Evolutionary conservation across 2,888 invertebrate species (phyloP), one percentile per base, ranked within the genome.

Genomic region (Prosopocoilus inquinatus): DNA sequence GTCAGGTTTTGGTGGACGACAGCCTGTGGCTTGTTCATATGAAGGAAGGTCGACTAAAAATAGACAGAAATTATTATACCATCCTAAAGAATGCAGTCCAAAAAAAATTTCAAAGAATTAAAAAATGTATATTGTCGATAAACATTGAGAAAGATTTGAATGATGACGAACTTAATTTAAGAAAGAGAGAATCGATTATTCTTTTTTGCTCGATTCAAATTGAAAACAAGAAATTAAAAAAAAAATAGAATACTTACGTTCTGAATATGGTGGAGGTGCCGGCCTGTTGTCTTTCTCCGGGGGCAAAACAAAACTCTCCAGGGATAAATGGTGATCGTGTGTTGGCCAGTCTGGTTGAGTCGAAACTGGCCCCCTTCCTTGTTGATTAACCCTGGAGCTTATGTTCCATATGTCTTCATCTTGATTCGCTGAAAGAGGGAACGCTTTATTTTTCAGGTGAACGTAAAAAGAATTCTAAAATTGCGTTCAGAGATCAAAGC

Each of bases 361-460:
- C 9, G 38, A n/a, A 9, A 45, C 20, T 53, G 56, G 47, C 50
- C 57, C 49, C 53, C 38, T 53, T 9, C 61, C 58, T 46, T 63
- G 59, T 38, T 62, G 61, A 50, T 62, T 65, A 33, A 69, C 66
- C 48, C 65, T 53, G 41, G 67, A 57, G 53, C 69, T 69, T 35
- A 69, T 69, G 49, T 65, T 67, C 57, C 52, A 69, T 41, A 69
- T 59, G 49, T 67, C 67, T 9, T 69, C 60, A 39, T 41, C 62
- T 46, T 66, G 67, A 47, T 67, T 66, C 54, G 67, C 67, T 33
- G 69, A 67, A 52, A 52, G 15, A 46, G 46, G 9, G 4, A 4
- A 20, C 20, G 20, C 4, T 20, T 20, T 2, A 20, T 20, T 20
- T 20, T 20, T 1, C 20, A 4, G 16, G 2, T 16, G 16, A 16